These are phyloP conservation scores for Mesorhabditis spiculigera DNA, from an alignment of 2,888 invertebrate species.

Conservation along the genomic window DNA sequence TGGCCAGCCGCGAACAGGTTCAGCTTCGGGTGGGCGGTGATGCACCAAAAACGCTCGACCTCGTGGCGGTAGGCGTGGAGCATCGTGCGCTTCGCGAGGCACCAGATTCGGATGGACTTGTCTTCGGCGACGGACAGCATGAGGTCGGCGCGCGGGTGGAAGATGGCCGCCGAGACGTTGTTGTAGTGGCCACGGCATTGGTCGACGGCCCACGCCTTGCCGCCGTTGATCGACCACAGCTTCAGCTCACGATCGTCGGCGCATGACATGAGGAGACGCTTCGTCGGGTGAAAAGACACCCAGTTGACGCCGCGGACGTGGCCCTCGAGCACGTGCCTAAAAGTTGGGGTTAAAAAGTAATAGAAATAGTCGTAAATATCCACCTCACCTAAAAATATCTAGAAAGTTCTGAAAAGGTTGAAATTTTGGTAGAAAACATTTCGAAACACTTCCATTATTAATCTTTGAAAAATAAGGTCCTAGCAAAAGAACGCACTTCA, in stretches of 20 bases:
- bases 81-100: slow-evolving; percentile 89
- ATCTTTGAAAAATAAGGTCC: too few relatives aligned
- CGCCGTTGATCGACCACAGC: slow-evolving; percentile 75
- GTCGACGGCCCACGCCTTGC: slow-evolving; percentile 81
- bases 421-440: too few relatives aligned
- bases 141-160: slow-evolving; percentile 90
- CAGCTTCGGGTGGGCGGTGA: slow-evolving; percentile 86
- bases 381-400: too few relatives aligned
- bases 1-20: slow-evolving; percentile 98
- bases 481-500: slow-evolving; percentile 17
- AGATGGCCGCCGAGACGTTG: slow-evolving; percentile 94
- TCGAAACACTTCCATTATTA: too few relatives aligned
- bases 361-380: too few relatives aligned
- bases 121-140: slow-evolving; percentile 96
- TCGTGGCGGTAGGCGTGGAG: slow-evolving; percentile 76
- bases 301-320: slow-evolving; percentile 98
- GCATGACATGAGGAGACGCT: slow-evolving; percentile 91
- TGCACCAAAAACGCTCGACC: slow-evolving; percentile 80
- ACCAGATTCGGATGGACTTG: slow-evolving; percentile 96
- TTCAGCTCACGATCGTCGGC: slow-evolving; percentile 98
- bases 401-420: too few relatives aligned
- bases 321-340: slow-evolving; percentile 64
- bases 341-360: too few relatives aligned
- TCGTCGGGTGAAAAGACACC: slow-evolving; percentile 90
- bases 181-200: slow-evolving; percentile 98